These are phyloP conservation scores for Nycticorax nycticorax DNA, from an alignment of 2,113 vertebrate species.

Conservation along the genomic window DNA sequence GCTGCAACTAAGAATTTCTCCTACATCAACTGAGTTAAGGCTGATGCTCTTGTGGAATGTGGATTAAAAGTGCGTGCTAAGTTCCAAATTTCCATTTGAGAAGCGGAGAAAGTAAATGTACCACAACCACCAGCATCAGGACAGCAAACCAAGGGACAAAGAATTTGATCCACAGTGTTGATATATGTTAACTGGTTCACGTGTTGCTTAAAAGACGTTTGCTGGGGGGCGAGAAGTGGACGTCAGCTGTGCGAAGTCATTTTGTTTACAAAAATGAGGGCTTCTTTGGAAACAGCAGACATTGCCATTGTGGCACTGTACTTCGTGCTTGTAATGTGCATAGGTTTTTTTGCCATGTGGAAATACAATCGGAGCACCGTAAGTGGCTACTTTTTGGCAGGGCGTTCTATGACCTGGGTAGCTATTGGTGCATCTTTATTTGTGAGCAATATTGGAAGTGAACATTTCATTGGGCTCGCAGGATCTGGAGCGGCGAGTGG, in stretches of 20 bases:
- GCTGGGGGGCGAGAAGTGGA: conserved; percentile 75
- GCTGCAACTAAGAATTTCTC: conserved; percentile 87
- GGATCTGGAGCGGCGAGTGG: conserved; percentile 97
- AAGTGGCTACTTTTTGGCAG: conserved; percentile 97
- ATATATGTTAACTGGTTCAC: conserved; percentile 77
- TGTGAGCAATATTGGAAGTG: conserved; percentile 99
- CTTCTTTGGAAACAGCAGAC: conserved; percentile 90
- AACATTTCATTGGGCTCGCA: conserved; percentile 98
- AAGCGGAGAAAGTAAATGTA: conserved; percentile 84
- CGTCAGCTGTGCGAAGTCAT: conserved; percentile 55
- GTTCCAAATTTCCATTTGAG: conserved; percentile 81
- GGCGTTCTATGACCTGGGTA: conserved; percentile 96
- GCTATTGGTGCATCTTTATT: conserved; percentile 96
- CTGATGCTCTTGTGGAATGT: conserved; percentile 88
- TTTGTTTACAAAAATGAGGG: conserved; percentile 80
- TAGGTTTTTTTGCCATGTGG: conserved; percentile 97
- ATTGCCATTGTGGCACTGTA: conserved; percentile 94
- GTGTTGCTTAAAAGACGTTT: conserved; percentile 73
- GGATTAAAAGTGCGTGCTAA: conserved; percentile 84
- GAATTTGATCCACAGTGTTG: conserved; percentile 79
- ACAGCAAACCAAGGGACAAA: conserved; percentile 95
- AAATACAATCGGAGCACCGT: conserved; percentile 95
- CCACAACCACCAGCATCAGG: conserved; percentile 87
- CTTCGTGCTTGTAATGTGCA: conserved; percentile 92
- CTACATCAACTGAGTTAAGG: conserved; percentile 88